These are phyloP conservation scores for Calypte anna DNA, from an alignment of 2,113 vertebrate genomes.

Conservation along the genomic window DNA sequence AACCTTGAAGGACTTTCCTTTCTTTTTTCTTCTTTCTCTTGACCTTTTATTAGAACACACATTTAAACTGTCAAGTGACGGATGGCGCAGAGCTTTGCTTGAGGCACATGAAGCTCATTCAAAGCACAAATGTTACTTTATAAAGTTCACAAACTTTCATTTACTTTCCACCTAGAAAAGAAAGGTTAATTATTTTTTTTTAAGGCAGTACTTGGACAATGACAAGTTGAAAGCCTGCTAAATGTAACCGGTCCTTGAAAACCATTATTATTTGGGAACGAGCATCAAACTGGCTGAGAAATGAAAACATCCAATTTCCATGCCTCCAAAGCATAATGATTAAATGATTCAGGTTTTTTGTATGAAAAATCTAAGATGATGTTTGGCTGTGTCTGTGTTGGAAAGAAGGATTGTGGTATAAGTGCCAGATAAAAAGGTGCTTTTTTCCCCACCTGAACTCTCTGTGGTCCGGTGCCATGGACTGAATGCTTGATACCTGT, in stretches of 20 bases:
- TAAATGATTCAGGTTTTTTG: background rate
- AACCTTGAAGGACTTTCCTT: conserved; percentile 25
- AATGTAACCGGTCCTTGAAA: background rate
- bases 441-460: background rate
- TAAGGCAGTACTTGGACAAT: conserved; percentile 24
- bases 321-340: background rate
- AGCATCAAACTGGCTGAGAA: background rate
- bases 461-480: background rate
- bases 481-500: background rate
- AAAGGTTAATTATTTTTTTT: conserved; percentile 68
- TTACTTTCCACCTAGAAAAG: conserved; percentile 48
- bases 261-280: background rate
- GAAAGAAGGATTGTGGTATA: background rate
- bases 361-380: background rate
- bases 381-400: background rate
- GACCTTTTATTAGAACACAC: conserved; percentile 72
- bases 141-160: conserved; percentile 66
- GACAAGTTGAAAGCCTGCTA: conserved; percentile 53
- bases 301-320: background rate
- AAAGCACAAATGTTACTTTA: conserved; percentile 38
- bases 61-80: conserved; percentile 66
- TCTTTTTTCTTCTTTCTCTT: conserved; percentile 35
- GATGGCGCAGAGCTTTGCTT: conserved; percentile 55
- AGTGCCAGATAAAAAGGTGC: background rate
- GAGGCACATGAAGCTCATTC: conserved; percentile 41